Evolutionary conservation across 2,113 vertebrate genomes (phyloP), one percentile per base, ranked within the genome.

Genomic region (Neoarius graeffei): DNA sequence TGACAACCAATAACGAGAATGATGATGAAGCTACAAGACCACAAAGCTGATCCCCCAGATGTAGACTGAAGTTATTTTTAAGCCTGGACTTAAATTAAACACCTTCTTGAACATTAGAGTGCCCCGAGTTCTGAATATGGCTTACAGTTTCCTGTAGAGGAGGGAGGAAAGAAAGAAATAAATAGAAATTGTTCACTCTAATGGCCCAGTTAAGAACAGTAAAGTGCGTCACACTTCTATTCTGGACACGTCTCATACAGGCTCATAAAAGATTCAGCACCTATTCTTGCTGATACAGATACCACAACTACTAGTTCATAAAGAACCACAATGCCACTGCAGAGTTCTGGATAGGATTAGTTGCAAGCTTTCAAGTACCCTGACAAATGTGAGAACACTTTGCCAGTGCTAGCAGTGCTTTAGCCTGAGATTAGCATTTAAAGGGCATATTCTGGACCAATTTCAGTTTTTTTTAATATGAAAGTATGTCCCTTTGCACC

Each of bases 141-240:
- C 92, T 91, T 91, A 91, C 85, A 90, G 88, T 88, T 94, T 93
- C 88, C 88, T 4, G 73, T 87, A 84, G 85, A 87, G 3, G 42
- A 2, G 35, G 35, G 35, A 2, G 35, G 35, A n/a, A n/a, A n/a
- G 35, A 2, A 42, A 42, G 3, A 42, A 42, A 42, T 42, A 42
- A 42, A 42, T 42, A 42, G 3, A 42, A 42, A 0, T 42, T 42
- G 35, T 42, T 42, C 35, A 3, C 35, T 42, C 35, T 42, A 88
- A 90, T 92, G 90, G 91, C 92, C 77, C 87, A 76, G 84, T 86
- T 89, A 50, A 59, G 89, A 86, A 30, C 82, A 90, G 90, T 90
- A 88, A 86, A 90, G 89, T 89, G 86, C 88, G 82, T 92, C 91
- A 92, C 52, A 71, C 50, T 87, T 86, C 89, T 88, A 86, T 89